phyloP scores from a whole-genome alignment of 2,797 vertebrate species.

The Lutjanus campechanus region DNA sequence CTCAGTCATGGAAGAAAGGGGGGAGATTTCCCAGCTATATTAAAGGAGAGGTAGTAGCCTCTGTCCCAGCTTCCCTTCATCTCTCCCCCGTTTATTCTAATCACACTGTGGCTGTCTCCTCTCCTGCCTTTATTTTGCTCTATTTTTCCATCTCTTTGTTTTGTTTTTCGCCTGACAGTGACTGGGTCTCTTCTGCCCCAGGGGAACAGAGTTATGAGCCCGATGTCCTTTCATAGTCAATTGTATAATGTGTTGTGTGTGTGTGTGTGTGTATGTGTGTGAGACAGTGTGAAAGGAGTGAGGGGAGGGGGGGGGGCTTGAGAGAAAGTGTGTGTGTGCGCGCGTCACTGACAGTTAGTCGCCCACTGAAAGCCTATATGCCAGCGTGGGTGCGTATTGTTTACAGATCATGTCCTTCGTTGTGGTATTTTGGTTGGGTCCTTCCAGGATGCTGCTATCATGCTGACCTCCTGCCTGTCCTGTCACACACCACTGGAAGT shows the following conservation, averaged over 20 bases:
- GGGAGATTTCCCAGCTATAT: constrained; percentile 84
- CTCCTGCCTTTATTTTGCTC: constrained; percentile 82
- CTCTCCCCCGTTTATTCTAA: constrained; percentile 87
- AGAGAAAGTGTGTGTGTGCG: constrained; percentile 58
- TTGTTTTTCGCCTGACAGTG: constrained; percentile 85
- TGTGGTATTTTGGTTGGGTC: constrained; percentile 77
- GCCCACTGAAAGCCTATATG: constrained; percentile 70
- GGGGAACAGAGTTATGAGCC: constrained; percentile 86
- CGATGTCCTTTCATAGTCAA: constrained; percentile 85
- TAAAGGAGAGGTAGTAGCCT: constrained; percentile 85
- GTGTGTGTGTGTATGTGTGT: constrained; percentile 69
- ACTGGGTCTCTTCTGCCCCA: constrained; percentile 81
- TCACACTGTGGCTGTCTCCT: constrained; percentile 83
- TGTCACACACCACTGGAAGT: constrained; percentile 77
- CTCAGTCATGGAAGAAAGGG: constrained; percentile 77
- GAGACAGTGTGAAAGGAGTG: constrained; percentile 36
- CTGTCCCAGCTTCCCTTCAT: constrained; percentile 80
- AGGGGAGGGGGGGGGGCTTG: constrained; percentile 11
- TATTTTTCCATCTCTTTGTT: constrained; percentile 86
- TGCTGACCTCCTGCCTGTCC: constrained; percentile 76
- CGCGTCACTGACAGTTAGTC: constrained; percentile 63
- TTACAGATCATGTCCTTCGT: constrained; percentile 75
- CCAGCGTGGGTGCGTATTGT: constrained; percentile 74
- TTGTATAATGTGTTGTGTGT: constrained; percentile 83
- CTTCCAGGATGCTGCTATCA: constrained; percentile 82